phyloP scores from a whole-genome alignment of 2,113 vertebrate species.

The Elgaria multicarinata region DNA sequence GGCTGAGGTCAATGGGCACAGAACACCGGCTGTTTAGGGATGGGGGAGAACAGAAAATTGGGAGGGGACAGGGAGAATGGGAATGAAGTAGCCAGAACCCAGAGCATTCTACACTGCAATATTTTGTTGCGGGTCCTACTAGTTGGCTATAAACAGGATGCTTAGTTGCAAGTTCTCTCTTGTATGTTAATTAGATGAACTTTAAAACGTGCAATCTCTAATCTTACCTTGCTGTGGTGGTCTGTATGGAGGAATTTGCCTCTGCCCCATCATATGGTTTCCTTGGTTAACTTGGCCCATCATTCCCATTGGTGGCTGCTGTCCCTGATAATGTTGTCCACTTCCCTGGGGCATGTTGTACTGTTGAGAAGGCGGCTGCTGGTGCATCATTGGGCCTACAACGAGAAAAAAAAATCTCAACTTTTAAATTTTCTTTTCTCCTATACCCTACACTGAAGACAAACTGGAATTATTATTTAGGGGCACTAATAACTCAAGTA shows the following conservation, averaged over 20 bases:
- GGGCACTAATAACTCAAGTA: neutral
- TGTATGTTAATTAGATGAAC: neutral
- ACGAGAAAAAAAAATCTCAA: neutral
- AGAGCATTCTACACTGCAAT: neutral
- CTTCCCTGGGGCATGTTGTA: slow-evolving; percentile 95
- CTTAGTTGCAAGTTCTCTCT: slow-evolving; percentile 30
- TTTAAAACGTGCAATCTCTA: slow-evolving; percentile 14
- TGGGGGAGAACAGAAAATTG: no score
- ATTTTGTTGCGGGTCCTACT: neutral
- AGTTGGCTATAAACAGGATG: slow-evolving; percentile 31
- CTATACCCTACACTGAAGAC: neutral
- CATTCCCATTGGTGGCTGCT: slow-evolving; percentile 96
- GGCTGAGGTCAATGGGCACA: neutral
- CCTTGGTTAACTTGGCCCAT: slow-evolving; percentile 96
- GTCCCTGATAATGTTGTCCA: slow-evolving; percentile 96
- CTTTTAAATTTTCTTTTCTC: neutral
- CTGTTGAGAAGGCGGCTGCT: slow-evolving; percentile 95
- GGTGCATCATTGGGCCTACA: slow-evolving; percentile 97
- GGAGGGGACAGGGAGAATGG: neutral
- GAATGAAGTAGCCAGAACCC: neutral
- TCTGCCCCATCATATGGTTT: slow-evolving; percentile 97
- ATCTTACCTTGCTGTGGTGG: slow-evolving; percentile 96
- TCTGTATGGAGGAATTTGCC: slow-evolving; percentile 97
- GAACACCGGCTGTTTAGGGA: neutral
- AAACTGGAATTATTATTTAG: neutral